phyloP scores from a whole-genome alignment of 92 coral and sea anemone species.

The Epizoanthus rinbou region DNA sequence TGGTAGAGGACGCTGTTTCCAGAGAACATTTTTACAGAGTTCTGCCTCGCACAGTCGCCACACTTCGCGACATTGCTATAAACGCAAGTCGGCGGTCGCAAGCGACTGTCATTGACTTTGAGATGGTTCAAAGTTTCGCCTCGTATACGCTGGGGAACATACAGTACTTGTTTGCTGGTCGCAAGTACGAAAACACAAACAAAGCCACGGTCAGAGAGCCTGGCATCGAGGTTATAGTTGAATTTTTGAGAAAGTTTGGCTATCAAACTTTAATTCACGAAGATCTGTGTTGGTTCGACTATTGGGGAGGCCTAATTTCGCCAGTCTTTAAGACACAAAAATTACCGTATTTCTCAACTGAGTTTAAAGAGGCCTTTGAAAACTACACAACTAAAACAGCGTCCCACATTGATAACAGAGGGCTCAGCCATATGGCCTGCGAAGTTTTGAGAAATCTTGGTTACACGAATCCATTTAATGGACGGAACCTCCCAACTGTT shows the following conservation, averaged over 20 bases:
- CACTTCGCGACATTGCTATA: constrained; percentile 65
- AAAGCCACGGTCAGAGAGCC: constrained; percentile 41
- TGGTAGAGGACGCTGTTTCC: constrained; percentile 90
- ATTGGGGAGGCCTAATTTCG: constrained; percentile 75
- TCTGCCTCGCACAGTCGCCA: constrained; percentile 73
- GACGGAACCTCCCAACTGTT: constrained; percentile 24
- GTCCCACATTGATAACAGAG: constrained; percentile 67
- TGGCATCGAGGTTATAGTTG: constrained; percentile 57
- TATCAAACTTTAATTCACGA: constrained; percentile 86
- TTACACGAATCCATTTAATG: constrained; percentile 69
- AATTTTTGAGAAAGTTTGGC: constrained; percentile 56
- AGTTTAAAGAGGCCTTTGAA: constrained; percentile 51
- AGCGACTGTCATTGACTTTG: constrained; percentile 83
- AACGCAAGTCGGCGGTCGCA: constrained; percentile 54
- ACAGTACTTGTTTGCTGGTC: constrained; percentile 75
- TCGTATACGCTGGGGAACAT: constrained; percentile 73
- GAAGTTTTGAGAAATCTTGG: constrained; percentile 63
- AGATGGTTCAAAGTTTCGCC: constrained; percentile 85
- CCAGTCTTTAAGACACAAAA: constrained; percentile 64
- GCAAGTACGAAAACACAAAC: constrained; percentile 25
- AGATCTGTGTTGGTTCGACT: constrained; percentile 89
- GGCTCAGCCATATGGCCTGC: constrained; percentile 75
- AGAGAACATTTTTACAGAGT: constrained; percentile 85
- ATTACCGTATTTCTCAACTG: constrained; percentile 53
- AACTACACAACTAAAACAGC: constrained; percentile 45